Evolutionary conservation across 2,113 vertebrate species (phyloP).

Genomic region (Axis porcinus): DNA sequence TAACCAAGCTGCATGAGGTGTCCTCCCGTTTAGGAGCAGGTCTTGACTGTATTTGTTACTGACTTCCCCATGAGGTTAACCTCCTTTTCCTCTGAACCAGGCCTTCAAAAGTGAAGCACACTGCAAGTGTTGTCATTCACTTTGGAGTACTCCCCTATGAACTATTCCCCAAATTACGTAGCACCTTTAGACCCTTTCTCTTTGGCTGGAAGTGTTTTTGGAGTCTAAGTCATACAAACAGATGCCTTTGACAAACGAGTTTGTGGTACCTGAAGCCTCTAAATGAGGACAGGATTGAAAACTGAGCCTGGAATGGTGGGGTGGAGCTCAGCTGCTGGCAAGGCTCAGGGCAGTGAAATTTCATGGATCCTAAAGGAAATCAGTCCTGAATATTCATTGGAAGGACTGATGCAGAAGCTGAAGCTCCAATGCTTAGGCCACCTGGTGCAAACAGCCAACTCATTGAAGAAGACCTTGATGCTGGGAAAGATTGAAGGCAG

Average conservation of each 20-base stretch:
- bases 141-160: not conserved
- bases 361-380: not conserved
- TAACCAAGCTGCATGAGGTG: rapidly evolving
- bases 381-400: not conserved
- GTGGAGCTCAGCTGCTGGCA: not conserved
- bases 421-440: not conserved
- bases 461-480: not conserved
- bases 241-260: not conserved
- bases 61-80: not conserved
- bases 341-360: rapidly evolving
- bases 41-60: not conserved
- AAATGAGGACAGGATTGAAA: not conserved
- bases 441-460: not conserved
- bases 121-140: not conserved
- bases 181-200: not conserved
- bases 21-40: not conserved
- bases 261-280: rapidly evolving
- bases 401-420: not conserved
- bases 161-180: too few species aligned
- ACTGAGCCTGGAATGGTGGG: not conserved
- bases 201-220: not conserved
- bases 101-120: not conserved
- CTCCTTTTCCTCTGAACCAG: not conserved
- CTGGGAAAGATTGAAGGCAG: not conserved
- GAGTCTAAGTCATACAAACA: not conserved